Evolutionary conservation across 23 tunicate genomes (phyloP).

Genomic region (Halocynthia roretzi): DNA sequence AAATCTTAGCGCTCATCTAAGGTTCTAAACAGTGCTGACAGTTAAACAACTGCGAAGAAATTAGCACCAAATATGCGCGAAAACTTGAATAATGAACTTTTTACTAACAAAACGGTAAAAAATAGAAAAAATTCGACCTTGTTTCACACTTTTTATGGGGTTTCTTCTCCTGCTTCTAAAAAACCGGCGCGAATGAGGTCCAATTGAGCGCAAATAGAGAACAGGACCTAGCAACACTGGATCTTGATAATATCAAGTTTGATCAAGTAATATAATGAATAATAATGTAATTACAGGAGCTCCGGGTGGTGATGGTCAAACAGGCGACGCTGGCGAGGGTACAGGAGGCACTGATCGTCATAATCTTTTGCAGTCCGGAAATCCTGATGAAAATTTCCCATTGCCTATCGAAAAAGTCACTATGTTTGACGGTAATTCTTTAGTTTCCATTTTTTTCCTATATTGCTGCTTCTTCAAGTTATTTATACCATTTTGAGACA

Average conservation of each 20-base stretch:
- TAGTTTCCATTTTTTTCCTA: neutral
- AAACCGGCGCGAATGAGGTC: too few relatives aligned
- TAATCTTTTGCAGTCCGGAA: slow-evolving; percentile 47
- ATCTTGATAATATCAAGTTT: neutral
- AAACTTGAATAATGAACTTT: too few relatives aligned
- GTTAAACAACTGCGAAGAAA: too few relatives aligned
- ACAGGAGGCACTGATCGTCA: slow-evolving; percentile 74
- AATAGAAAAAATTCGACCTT: too few relatives aligned
- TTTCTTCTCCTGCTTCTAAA: too few relatives aligned
- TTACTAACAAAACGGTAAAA: too few relatives aligned
- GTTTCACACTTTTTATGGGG: too few relatives aligned
- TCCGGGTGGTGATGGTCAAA: slow-evolving; percentile 93
- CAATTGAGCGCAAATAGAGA: too few relatives aligned
- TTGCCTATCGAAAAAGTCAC: slow-evolving; percentile 30
- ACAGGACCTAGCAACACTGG: too few relatives aligned
- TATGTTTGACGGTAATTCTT: slow-evolving; percentile 47
- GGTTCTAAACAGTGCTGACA: too few relatives aligned
- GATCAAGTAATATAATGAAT: neutral
- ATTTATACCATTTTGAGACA: neutral
- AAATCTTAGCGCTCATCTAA: neutral
- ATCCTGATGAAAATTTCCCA: slow-evolving; percentile 68
- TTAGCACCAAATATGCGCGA: too few relatives aligned
- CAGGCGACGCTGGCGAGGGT: slow-evolving; percentile 95
- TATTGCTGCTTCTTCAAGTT: neutral
- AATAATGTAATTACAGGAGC: slow-evolving; percentile 35